These are phyloP conservation scores for Hydrotaea diabolus DNA, from an alignment of 2,888 invertebrate species.

Conservation along the genomic window DNA sequence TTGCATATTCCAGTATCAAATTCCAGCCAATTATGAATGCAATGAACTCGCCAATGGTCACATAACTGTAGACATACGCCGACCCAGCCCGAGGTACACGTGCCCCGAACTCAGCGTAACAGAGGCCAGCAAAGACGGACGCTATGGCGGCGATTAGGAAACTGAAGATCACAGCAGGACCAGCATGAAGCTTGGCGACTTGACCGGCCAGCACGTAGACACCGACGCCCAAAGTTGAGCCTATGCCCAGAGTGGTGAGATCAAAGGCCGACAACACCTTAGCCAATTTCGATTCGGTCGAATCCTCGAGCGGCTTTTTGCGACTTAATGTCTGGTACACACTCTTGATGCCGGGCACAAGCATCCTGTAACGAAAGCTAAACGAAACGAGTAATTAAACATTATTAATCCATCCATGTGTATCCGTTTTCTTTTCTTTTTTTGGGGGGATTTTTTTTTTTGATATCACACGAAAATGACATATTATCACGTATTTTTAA, in stretches of 20 bases:
- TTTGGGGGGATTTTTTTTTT: neutral
- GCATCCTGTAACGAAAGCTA: slow-evolving; percentile 72
- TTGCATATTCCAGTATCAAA: slow-evolving; percentile 92
- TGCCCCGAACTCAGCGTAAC: slow-evolving; percentile 95
- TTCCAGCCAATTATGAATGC: slow-evolving; percentile 97
- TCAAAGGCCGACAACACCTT: slow-evolving; percentile 91
- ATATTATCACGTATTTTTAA: slow-evolving; percentile 56
- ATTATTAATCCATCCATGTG: neutral
- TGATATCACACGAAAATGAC: neutral
- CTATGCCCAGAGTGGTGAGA: slow-evolving; percentile 90
- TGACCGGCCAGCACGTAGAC: slow-evolving; percentile 94
- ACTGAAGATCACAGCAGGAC: slow-evolving; percentile 92
- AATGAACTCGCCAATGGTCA: slow-evolving; percentile 94
- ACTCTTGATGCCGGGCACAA: slow-evolving; percentile 71
- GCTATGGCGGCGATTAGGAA: slow-evolving; percentile 95
- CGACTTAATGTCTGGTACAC: slow-evolving; percentile 78
- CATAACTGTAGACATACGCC: slow-evolving; percentile 96
- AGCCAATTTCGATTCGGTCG: slow-evolving; percentile 82
- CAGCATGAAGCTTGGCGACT: slow-evolving; percentile 90
- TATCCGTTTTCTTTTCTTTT: neutral
- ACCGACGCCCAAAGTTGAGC: slow-evolving; percentile 93
- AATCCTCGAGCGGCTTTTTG: slow-evolving; percentile 80
- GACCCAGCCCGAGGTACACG: slow-evolving; percentile 94
- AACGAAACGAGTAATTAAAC: slow-evolving; percentile 4
- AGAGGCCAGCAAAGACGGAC: slow-evolving; percentile 93